Conservation (phyloP, 2,797 vertebrate species). For the Borostomias antarcticus region DNA sequence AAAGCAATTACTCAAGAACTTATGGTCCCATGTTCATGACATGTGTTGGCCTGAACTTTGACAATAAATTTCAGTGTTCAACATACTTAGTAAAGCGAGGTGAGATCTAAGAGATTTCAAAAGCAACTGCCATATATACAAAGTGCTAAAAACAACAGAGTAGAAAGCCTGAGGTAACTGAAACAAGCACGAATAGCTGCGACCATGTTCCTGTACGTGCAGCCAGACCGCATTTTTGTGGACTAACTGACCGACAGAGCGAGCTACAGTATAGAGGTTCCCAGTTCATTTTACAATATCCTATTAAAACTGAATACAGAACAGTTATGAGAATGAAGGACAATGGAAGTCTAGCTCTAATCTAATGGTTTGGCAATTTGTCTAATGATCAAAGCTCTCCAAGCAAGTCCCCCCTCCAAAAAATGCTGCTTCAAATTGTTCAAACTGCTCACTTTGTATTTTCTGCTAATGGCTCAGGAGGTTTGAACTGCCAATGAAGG, state of each 20-base stretch:
- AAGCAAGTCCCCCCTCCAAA: background rate
- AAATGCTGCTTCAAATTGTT: slow-evolving; percentile 11
- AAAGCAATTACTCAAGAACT: slow-evolving; percentile 32
- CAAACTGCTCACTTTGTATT: background rate
- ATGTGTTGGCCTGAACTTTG: slow-evolving; percentile 52
- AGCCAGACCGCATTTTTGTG: too few relatives aligned
- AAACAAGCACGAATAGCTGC: slow-evolving; percentile 48
- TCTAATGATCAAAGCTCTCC: slow-evolving; percentile 8
- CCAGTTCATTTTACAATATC: slow-evolving; percentile 56
- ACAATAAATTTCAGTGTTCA: slow-evolving; percentile 58
- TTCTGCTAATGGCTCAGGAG: slow-evolving; percentile 14
- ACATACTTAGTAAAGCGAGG: slow-evolving; percentile 31
- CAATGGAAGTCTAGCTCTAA: slow-evolving; percentile 7
- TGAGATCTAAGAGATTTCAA: slow-evolving; percentile 36
- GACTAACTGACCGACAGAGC: too few relatives aligned
- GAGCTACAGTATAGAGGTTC: too few relatives aligned
- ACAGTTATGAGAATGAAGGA: slow-evolving; percentile 32
- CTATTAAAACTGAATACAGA: slow-evolving; percentile 43
- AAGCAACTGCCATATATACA: slow-evolving; percentile 56
- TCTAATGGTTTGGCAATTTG: slow-evolving; percentile 9
- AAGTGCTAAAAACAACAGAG: slow-evolving; percentile 67
- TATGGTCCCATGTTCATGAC: slow-evolving; percentile 60
- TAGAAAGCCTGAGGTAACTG: slow-evolving; percentile 54
- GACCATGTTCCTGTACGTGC: too few relatives aligned
- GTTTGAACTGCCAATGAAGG: slow-evolving; percentile 8